Evolutionary conservation across 2,888 invertebrate species (phyloP).

Genomic region (Thumatha senex): DNA sequence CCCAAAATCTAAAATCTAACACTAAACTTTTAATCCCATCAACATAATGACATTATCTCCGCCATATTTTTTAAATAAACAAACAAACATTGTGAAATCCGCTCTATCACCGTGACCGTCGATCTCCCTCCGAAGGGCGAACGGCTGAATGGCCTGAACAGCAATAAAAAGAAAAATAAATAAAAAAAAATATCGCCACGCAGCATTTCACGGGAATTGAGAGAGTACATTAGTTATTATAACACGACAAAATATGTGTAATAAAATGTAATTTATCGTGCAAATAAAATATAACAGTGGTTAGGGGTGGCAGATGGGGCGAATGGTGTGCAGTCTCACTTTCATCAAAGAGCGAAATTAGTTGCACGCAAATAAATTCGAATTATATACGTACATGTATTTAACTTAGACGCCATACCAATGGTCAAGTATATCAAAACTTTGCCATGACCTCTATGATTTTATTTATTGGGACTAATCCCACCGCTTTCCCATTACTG

Average conservation of each 20-base stretch:
- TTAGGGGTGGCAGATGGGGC: slow-evolving; percentile 82
- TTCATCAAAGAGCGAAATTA: slow-evolving; percentile 14
- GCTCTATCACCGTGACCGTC: slow-evolving; percentile 40
- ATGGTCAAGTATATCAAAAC: no score
- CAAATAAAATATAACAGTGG: slow-evolving; percentile 84
- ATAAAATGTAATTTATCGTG: slow-evolving; percentile 83
- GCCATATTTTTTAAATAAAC: slow-evolving; percentile 12
- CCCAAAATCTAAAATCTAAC: background rate
- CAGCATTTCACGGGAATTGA: slow-evolving; percentile 80
- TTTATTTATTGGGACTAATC: no score
- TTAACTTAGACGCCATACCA: no score
- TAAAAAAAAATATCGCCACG: slow-evolving; percentile 73
- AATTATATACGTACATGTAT: no score
- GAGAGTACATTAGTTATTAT: slow-evolving; percentile 84
- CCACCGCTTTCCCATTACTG: no score
- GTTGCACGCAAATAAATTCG: no score
- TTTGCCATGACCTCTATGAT: no score
- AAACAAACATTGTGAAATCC: slow-evolving; percentile 21
- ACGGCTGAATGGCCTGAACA: slow-evolving; percentile 19
- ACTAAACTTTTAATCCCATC: slow-evolving; percentile 1
- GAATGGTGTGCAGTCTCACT: slow-evolving; percentile 41
- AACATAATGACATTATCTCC: slow-evolving; percentile 7
- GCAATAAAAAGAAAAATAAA: slow-evolving; percentile 72
- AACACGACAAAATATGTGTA: slow-evolving; percentile 85
- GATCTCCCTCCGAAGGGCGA: slow-evolving; percentile 50